Evolutionary conservation across 2,113 vertebrate genomes (phyloP), one percentile per base, ranked within the genome.

Genomic region (Okapia johnstoni): DNA sequence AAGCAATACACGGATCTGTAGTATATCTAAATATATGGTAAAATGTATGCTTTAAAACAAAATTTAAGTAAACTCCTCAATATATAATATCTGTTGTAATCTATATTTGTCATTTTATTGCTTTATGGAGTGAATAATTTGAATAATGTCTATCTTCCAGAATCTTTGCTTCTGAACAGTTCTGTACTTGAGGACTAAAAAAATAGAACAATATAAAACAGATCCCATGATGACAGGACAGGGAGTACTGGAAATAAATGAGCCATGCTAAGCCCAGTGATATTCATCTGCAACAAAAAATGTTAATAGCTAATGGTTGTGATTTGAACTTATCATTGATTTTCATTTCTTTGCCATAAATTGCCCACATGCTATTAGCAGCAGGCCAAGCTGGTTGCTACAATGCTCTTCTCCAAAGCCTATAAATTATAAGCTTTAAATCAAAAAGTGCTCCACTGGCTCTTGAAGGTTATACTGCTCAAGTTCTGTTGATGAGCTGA

Each of bases 311-410:
- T 85, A 96, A 91, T 94, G 28, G 83, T 77, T 96, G 58, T 88
- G 84, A 96, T 97, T 93, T 96, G 83, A 94, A 96, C 66, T 96
- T 95, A 93, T 50, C 85, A 97, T 96, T 96, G 92, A 96, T 98
- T 96, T 97, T 97, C 86, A 93, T 97, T 97, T 94, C 66, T 96
- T 97, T 93, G 77, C 55, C 86, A 96, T 97, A 93, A 96, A 97
- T 94, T 96, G 81, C 46, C 40, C 76, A 88, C 58, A 91, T 81
- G 77, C 57, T 93, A 93, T 90, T 94, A 97, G 54, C 86, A 97
- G 52, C 54, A 93, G 46, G 50, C 76, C 66, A 94, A 55, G 23
- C n/a, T 96, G 48, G 90, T 85, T 95, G 63, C 46, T 94, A 97
- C 61, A 93, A 6, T 90, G 12, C 57, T 97, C 63, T 84, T 93